These are phyloP conservation scores for Metallyticus violacea DNA, from an alignment of 2,888 invertebrate species.

Conservation along the genomic window DNA sequence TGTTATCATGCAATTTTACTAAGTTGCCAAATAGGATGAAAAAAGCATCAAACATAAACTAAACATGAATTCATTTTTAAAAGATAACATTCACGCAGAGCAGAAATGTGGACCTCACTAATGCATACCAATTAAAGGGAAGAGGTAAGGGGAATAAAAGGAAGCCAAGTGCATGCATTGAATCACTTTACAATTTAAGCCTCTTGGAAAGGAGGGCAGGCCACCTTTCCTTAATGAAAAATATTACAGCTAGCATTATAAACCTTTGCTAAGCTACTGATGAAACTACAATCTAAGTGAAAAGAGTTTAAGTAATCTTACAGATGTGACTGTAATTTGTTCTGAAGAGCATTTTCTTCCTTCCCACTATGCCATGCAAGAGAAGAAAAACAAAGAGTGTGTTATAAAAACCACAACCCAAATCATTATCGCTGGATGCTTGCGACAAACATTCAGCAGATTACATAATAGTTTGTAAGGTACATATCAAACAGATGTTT, in stretches of 20 bases:
- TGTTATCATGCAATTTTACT: not conserved
- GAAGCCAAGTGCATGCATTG: not conserved
- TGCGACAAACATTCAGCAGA: conserved; percentile 12
- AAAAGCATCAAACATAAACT: not conserved
- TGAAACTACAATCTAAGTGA: conserved; percentile 28
- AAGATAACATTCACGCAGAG: not conserved
- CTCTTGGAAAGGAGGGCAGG: not conserved
- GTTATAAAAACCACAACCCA: conserved; percentile 21
- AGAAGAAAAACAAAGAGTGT: conserved; percentile 46
- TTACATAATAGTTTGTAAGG: not conserved
- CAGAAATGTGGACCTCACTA: not conserved
- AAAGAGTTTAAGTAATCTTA: conserved; percentile 49
- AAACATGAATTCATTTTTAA: not conserved
- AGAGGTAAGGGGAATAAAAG: not conserved
- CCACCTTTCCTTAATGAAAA: not conserved
- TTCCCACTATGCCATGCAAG: conserved; percentile 65
- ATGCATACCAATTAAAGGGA: not conserved
- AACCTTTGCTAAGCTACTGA: not conserved
- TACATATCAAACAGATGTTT: not conserved
- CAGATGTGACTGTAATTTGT: conserved; percentile 64
- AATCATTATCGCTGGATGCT: conserved; percentile 19
- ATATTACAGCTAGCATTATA: not conserved
- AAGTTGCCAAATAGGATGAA: not conserved
- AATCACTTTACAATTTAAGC: not conserved
- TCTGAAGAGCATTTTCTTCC: conserved; percentile 65